A percentile compares a stretch with the other conserved stretches of the same genome.
Conservation (phyloP, 2,888 invertebrate genomes). For the Eupithecia centaureata region DNA sequence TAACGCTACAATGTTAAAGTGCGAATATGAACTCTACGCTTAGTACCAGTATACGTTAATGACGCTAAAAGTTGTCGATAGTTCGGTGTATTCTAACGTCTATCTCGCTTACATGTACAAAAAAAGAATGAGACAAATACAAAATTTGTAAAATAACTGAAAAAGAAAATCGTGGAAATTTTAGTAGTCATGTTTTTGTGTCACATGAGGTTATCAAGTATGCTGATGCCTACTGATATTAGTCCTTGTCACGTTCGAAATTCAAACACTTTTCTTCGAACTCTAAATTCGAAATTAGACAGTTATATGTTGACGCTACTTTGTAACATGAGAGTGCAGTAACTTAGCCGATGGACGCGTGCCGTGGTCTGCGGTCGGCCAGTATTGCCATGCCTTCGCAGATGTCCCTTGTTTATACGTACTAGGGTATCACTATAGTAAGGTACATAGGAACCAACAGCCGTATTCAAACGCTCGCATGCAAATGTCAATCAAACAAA, state of each 20-base stretch:
- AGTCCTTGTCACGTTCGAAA: background rate
- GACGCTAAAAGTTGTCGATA: too few species aligned
- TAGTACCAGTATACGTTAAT: too few species aligned
- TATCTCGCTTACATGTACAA: too few species aligned
- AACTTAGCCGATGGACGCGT: constrained; percentile 55
- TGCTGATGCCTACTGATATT: background rate
- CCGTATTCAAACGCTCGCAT: background rate
- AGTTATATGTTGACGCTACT: constrained; percentile 13
- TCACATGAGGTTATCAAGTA: background rate
- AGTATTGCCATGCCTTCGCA: constrained; percentile 35
- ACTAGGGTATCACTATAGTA: background rate
- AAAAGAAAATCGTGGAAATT: too few species aligned
- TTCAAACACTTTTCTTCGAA: background rate
- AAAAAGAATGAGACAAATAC: too few species aligned
- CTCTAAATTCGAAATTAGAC: background rate
- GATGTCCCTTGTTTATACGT: constrained; percentile 31
- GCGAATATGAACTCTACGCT: background rate
- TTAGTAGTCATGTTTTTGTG: too few species aligned
- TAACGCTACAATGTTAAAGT: background rate
- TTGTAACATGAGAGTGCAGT: constrained; percentile 25
- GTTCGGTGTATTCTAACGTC: too few species aligned
- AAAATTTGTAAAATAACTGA: too few species aligned
- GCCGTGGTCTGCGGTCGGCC: constrained; percentile 70
- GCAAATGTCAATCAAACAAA: background rate
- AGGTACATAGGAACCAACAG: background rate